Evolutionary conservation across 2,113 vertebrate genomes (phyloP), one percentile per base, ranked within the genome.

Genomic region (Dipodomys merriami): DNA sequence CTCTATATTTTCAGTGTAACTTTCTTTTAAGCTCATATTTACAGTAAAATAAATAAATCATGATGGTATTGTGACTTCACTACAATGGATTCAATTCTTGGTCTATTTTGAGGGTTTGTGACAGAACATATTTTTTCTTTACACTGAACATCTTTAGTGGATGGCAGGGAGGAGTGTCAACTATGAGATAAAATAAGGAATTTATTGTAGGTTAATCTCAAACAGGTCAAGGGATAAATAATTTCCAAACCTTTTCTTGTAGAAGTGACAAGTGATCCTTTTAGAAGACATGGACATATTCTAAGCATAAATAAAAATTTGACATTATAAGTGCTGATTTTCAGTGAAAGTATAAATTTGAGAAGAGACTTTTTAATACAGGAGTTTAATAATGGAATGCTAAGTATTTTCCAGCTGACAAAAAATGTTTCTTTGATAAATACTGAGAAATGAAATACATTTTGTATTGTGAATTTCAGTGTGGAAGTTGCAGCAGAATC

Each of bases 271-370:
- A 94, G 92, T 94, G 90, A 86, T 83, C 84, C 73, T 84, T 88
- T 95, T 90, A 87, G 89, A 23, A 7, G 46, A 80, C 89, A 46
- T 81, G 25, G 82, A 72, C 65, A 39, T 7, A 71, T 94, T 94
- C 22, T 77, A 53, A 91, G 22, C 44, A 91, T 89, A 95, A 95
- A 93, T 96, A 89, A 85, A 84, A 5, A 78, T 49, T 94, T 92
- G 91, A 94, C 46, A 95, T 79, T 80, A 83, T 64, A 25, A 35
- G 30, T 93, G 20, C 87, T 90, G 27, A 25, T 87, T 96, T 95
- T 89, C 91, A 96, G 74, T 79, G 77, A 91, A 90, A 85, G 95
- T 46, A 94, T 91, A 94, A 87, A 94, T 93, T 97, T 91, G 27
- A 67, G 71, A 94, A 57, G 53, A 2, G 44, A 60, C 79, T 83